Conservation (phyloP, 1,140 invertebrate genomes). For the Zaprionus nigranus region DNA sequence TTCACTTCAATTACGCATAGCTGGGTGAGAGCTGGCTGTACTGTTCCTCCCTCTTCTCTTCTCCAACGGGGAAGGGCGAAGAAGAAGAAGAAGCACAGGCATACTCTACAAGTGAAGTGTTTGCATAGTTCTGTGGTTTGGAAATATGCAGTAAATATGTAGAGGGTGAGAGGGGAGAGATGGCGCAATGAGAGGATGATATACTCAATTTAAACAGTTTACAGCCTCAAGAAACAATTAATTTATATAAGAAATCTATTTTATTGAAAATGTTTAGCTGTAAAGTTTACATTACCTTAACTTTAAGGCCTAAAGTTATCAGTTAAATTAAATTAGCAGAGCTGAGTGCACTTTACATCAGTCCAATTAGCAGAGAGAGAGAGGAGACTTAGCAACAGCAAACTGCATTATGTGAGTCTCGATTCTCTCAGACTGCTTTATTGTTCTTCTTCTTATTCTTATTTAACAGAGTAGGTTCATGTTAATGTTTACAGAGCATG, state of each 20-base stretch:
- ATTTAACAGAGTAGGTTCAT: too few relatives aligned
- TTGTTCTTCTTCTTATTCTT: too few relatives aligned
- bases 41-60: neutral
- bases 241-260: neutral
- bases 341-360: too few relatives aligned
- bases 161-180: neutral
- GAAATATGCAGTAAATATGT: neutral
- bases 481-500: too few relatives aligned
- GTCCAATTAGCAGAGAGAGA: too few relatives aligned
- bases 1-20: slow-evolving; percentile 20
- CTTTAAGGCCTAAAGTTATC: too few relatives aligned
- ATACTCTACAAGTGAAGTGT: neutral
- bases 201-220: neutral
- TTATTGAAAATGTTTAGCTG: neutral
- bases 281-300: neutral
- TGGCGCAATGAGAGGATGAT: neutral
- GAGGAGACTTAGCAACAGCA: too few relatives aligned
- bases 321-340: too few relatives aligned
- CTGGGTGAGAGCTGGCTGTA: neutral
- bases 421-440: too few relatives aligned
- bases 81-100: neutral
- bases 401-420: too few relatives aligned
- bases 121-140: neutral
- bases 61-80: neutral
- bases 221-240: neutral